These are phyloP conservation scores for Phenganax marumi DNA, from an alignment of 92 coral and sea anemone species.

Conservation along the genomic window DNA sequence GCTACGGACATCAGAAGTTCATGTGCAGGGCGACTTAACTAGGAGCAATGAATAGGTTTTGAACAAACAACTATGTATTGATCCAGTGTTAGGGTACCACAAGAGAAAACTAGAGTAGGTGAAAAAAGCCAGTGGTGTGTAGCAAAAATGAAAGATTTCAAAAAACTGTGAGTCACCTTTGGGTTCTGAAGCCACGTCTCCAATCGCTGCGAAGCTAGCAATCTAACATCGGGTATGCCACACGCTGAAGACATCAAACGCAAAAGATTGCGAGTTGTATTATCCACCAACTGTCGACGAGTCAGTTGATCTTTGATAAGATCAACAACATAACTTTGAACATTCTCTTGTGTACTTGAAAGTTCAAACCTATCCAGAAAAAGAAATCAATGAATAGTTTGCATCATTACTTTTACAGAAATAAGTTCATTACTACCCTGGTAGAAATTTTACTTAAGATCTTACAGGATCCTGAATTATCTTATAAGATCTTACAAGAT, in stretches of 20 bases:
- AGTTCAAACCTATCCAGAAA: constrained; percentile 61
- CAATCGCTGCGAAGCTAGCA: constrained; percentile 81
- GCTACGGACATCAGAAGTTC: constrained; percentile 88
- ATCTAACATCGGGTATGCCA: constrained; percentile 83
- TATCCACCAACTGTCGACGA: constrained; percentile 93
- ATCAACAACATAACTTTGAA: constrained; percentile 78
- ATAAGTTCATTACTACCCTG: too few species aligned
- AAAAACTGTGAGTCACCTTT: constrained; percentile 59
- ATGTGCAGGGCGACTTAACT: constrained; percentile 97
- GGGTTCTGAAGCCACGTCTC: constrained; percentile 96
- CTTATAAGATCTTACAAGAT: too few species aligned
- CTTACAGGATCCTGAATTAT: too few species aligned
- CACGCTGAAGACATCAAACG: constrained; percentile 83
- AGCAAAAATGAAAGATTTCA: not conserved
- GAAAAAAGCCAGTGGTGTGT: not conserved
- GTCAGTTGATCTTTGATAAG: constrained; percentile 87
- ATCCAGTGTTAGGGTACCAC: not conserved
- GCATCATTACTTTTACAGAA: too few species aligned
- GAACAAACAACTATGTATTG: not conserved
- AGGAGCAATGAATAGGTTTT: not conserved
- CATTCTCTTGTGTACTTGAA: constrained; percentile 74
- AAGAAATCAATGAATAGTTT: not conserved
- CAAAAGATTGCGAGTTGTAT: constrained; percentile 83
- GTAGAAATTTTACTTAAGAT: too few species aligned
- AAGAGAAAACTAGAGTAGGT: not conserved